Base-by-base conservation (phyloP, 2,888 invertebrate species). In the Melangyna quadrimaculata region DNA sequence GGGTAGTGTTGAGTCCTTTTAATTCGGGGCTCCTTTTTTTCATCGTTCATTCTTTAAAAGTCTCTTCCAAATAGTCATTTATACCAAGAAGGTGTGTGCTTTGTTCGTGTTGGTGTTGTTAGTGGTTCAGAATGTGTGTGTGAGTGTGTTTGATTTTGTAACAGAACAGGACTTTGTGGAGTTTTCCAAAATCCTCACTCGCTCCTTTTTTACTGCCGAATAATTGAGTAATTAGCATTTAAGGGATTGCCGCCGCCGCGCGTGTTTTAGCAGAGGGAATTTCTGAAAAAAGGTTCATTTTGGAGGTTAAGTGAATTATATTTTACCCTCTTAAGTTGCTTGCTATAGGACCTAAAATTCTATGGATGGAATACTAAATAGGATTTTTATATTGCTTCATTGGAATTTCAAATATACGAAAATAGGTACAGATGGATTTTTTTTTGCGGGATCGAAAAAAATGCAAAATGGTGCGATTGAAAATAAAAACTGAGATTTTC, bases 191-290 rank as follows among this genome's bases (percentile, higher is more conserved):
- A 69, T 59, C 73, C 65, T 55, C 48, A 51, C 45, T 65, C 55
- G n/a, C n/a, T n/a, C n/a, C n/a, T n/a, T 77, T 63, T 79, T 72
- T 79, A 69, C 79, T 77, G 70, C 65, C 70, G 70, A 84, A 84
- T 84, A 84, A 84, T 84, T 84, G 84, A 80, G 84, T 84, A 79
- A 84, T 84, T 84, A 84, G 84, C 84, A 84, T 84, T 80, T 78
- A 77, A 75, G 69, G 75, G 79, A 84, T 84, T 84, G 80, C 71
- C 59, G 84, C 70, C 80, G 80, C 71, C 59, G 84, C 70, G 57
- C 75, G 67, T 65, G 67, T 84, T 75, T 80, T 67, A 22, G 43
- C 59, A 37, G n/a, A n/a, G 29, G 43, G 74, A 79, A 75, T 74
- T 79, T 77, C 63, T 14, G 1, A 78, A 74, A n/a, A 79, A 78